phyloP scores from a whole-genome alignment of 2,797 vertebrate species.

The Phataginus tetradactyla region DNA sequence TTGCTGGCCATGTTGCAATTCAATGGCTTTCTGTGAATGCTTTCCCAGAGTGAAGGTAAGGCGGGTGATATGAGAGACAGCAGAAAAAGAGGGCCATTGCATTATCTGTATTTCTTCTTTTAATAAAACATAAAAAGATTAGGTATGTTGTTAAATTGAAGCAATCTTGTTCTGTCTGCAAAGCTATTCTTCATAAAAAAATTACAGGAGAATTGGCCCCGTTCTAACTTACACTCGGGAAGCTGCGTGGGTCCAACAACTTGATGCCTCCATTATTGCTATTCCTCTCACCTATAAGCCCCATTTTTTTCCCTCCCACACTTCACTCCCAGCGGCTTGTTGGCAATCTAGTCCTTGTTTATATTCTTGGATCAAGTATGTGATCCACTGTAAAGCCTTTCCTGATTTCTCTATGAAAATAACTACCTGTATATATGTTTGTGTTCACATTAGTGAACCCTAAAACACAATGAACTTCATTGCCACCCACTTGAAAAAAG shows the following conservation, averaged over 20 bases:
- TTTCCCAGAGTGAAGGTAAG: background rate
- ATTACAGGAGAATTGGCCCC: background rate
- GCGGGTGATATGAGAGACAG: accelerated
- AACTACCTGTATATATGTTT: background rate
- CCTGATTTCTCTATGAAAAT: background rate
- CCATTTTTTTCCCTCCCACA: background rate
- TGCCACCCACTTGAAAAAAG: background rate
- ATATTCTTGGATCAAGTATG: background rate
- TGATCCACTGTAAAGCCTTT: background rate
- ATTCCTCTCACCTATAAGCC: background rate
- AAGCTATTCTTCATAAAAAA: background rate
- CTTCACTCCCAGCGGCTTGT: background rate
- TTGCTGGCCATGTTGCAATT: background rate
- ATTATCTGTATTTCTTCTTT: background rate
- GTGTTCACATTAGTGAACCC: background rate
- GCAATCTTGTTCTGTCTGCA: background rate
- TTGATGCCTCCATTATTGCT: accelerated
- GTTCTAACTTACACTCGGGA: background rate
- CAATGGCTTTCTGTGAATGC: background rate
- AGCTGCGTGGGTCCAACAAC: accelerated
- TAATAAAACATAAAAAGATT: background rate
- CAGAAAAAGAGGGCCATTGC: background rate
- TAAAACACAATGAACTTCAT: background rate
- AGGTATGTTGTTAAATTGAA: background rate
- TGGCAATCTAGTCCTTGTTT: background rate